These are phyloP conservation scores for Drosophila nr. perissopoda DNA, from an alignment of 2,888 invertebrate genomes.

Conservation along the genomic window DNA sequence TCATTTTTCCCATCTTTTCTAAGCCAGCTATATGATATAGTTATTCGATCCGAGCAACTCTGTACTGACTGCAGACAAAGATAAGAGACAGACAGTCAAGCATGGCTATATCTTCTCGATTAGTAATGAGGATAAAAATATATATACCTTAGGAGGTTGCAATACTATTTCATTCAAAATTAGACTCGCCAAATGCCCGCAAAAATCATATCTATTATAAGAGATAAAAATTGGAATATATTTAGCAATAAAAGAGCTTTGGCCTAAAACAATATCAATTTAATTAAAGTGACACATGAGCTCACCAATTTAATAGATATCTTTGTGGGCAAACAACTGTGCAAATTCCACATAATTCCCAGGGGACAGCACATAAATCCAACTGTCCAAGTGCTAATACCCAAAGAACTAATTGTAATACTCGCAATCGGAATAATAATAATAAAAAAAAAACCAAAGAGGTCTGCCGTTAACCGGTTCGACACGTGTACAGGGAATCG, in stretches of 20 bases:
- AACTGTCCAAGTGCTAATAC: slow-evolving; percentile 3
- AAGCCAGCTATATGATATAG: neutral
- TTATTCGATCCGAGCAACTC: neutral
- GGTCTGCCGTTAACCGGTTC: slow-evolving; percentile 6
- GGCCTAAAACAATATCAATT: neutral
- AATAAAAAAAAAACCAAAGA: slow-evolving; percentile 2
- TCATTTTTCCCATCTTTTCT: neutral
- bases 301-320: neutral
- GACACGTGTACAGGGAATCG: slow-evolving; percentile 47
- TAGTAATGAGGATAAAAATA: neutral
- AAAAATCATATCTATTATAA: neutral
- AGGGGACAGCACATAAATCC: neutral
- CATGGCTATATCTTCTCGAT: neutral
- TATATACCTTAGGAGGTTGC: neutral
- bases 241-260: neutral
- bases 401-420: neutral
- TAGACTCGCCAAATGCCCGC: neutral
- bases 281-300: neutral
- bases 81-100: neutral
- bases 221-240: neutral
- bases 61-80: neutral
- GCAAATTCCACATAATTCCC: slow-evolving; percentile 4
- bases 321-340: neutral
- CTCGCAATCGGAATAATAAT: neutral
- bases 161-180: neutral